phyloP scores from a whole-genome alignment of 2,797 vertebrate species.

The Lacerta bilineata region DNA sequence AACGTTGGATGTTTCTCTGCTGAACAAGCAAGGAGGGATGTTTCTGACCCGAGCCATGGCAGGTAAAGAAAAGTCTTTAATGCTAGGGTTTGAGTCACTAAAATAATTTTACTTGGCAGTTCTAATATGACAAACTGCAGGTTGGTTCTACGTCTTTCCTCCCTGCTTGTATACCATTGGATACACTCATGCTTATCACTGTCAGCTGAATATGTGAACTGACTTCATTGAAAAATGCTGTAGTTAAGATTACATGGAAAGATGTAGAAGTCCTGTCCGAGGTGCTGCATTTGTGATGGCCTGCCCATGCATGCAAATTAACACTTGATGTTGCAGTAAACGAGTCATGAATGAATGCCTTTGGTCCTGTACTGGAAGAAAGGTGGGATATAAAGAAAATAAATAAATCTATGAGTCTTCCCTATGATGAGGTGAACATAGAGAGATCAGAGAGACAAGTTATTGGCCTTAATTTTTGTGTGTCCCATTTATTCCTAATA shows the following conservation, averaged over 20 bases:
- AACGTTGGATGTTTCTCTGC: slow-evolving; percentile 94
- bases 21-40: slow-evolving; percentile 98
- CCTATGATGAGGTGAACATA: not conserved
- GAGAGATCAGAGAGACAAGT: too few species aligned
- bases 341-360: not conserved
- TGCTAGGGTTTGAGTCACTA: not conserved
- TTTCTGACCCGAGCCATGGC: slow-evolving; percentile 98
- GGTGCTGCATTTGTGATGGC: not conserved
- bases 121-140: not conserved
- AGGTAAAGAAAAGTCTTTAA: slow-evolving; percentile 81
- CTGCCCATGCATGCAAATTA: not conserved
- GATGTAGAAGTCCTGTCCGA: not conserved
- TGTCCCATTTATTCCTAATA: not conserved
- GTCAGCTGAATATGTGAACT: not conserved
- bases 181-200: not conserved
- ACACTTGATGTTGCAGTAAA: not conserved
- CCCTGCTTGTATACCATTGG: not conserved
- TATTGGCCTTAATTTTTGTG: not conserved
- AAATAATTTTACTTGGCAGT: not conserved
- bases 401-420: not conserved
- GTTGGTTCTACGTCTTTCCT: not conserved
- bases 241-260: not conserved
- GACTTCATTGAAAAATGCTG: not conserved
- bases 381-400: too few species aligned
- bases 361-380: too few species aligned